Evolutionary conservation across 2,113 vertebrate genomes (phyloP).

Genomic region (Pedionomus torquatus): DNA sequence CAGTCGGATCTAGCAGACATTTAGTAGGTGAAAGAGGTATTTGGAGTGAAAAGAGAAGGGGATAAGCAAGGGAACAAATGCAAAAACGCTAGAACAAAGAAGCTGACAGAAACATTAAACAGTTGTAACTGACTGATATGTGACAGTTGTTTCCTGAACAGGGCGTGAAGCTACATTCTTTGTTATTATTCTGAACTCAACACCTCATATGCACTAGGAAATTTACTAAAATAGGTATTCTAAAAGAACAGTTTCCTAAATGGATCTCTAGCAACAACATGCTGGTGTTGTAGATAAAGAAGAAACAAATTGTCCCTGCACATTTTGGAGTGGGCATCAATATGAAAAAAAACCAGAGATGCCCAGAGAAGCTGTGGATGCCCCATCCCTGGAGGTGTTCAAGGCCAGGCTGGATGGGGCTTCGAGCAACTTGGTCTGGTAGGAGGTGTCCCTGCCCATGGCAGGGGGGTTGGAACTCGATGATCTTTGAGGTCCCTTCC

Average conservation of each 20-base stretch:
- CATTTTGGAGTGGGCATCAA: background rate
- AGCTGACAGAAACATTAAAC: background rate
- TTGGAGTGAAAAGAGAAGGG: background rate
- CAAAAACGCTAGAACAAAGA: background rate
- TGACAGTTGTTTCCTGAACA: background rate
- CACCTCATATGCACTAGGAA: background rate
- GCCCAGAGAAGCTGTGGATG: no score
- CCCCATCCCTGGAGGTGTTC: no score
- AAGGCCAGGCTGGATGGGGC: no score
- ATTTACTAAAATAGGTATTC: background rate
- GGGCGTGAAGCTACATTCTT: background rate
- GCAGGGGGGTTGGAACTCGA: no score
- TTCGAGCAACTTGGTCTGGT: no score
- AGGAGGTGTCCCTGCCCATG: no score
- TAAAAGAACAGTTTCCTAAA: background rate
- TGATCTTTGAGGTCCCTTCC: no score
- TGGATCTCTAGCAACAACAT: background rate
- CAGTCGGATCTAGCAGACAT: background rate
- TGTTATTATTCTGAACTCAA: background rate
- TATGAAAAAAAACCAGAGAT: background rate
- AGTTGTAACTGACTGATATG: fast-evolving
- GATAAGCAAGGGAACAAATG: background rate
- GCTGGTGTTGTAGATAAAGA: background rate
- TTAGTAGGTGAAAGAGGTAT: background rate
- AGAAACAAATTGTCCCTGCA: background rate